Evolutionary conservation across 2,888 invertebrate species (phyloP).

Genomic region (Drosophila vallismaia): DNA sequence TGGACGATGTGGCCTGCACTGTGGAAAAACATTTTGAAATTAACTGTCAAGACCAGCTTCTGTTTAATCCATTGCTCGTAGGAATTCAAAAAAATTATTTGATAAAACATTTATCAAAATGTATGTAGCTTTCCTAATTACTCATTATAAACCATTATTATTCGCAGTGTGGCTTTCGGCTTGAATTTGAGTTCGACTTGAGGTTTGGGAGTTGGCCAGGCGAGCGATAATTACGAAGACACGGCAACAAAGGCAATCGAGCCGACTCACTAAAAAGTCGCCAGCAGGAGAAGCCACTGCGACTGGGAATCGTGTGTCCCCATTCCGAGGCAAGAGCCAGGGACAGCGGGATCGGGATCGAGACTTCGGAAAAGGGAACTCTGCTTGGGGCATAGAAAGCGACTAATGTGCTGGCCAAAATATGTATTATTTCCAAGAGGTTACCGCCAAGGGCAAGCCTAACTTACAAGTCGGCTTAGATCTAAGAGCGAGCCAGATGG

Average conservation of each 20-base stretch:
- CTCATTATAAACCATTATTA: background rate
- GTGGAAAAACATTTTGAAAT: background rate
- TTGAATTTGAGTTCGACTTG: slow-evolving; percentile 35
- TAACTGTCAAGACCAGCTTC: background rate
- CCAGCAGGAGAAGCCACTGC: slow-evolving; percentile 32
- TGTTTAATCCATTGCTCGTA: background rate
- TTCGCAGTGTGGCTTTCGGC: slow-evolving; percentile 30
- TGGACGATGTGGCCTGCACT: slow-evolving; percentile 24
- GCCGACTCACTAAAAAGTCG: slow-evolving; percentile 38
- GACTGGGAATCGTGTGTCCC: slow-evolving; percentile 60
- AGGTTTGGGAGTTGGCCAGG: slow-evolving; percentile 60
- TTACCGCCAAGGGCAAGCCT: slow-evolving; percentile 65
- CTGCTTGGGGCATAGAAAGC: slow-evolving; percentile 28
- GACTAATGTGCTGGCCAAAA: slow-evolving; percentile 21
- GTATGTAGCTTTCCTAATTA: background rate
- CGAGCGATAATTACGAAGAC: slow-evolving; percentile 71
- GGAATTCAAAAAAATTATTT: background rate
- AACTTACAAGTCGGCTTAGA: slow-evolving; percentile 35
- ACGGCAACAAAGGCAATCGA: slow-evolving; percentile 57
- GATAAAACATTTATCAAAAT: background rate
- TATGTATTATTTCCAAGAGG: slow-evolving; percentile 49
- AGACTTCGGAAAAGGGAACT: slow-evolving; percentile 13
- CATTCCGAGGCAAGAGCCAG: slow-evolving; percentile 53
- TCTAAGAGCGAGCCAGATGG: background rate
- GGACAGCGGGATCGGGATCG: slow-evolving; percentile 11